phyloP scores from a whole-genome alignment of 35 echinoderm and acorn worm species.

The Apostichopus californicus region DNA sequence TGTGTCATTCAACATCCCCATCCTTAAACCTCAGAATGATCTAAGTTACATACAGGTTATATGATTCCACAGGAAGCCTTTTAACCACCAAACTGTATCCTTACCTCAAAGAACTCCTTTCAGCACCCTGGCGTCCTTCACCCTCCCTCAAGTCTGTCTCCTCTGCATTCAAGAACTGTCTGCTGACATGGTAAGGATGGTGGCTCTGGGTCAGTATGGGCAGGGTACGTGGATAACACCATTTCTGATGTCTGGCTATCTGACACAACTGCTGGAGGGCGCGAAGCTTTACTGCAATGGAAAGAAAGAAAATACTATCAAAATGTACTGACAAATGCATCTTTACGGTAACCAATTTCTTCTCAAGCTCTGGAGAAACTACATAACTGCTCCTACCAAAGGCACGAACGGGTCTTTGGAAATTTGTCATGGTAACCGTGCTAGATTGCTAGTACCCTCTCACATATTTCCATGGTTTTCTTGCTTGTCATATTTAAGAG shows the following conservation, averaged over 20 bases:
- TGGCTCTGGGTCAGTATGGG: neutral
- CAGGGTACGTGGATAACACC: neutral
- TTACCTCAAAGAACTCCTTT: neutral
- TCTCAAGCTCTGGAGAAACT: too few species aligned
- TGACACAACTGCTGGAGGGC: slow-evolving; percentile 17
- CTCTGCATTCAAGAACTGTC: neutral
- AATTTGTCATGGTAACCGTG: too few species aligned
- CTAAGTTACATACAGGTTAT: too few species aligned
- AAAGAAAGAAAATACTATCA: neutral
- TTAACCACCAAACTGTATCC: neutral
- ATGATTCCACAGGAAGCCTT: too few species aligned
- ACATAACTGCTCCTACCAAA: neutral
- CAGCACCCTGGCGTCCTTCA: neutral
- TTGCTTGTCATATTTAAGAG: too few species aligned
- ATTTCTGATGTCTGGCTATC: neutral
- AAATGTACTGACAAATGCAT: neutral
- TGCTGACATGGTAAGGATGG: neutral
- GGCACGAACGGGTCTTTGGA: neutral
- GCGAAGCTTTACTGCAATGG: neutral
- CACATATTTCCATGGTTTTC: too few species aligned
- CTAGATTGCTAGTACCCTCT: too few species aligned
- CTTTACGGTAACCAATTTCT: too few species aligned
- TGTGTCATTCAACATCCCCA: too few species aligned
- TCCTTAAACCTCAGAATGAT: too few species aligned
- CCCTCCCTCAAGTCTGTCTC: neutral